Conservation (phyloP, 92 coral and sea anemone genomes). For the Heliopora coerulea region DNA sequence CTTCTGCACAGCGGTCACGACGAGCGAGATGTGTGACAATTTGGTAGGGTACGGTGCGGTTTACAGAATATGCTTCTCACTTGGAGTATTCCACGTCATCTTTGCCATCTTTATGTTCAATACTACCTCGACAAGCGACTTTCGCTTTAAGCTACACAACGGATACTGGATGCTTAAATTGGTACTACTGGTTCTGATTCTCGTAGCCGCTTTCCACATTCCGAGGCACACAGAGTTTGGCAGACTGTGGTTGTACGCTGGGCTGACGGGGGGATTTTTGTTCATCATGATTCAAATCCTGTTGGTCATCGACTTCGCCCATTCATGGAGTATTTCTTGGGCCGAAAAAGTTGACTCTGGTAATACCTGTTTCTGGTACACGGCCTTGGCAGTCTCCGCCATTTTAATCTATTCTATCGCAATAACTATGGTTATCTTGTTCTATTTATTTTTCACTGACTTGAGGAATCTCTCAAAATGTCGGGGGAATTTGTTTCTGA, state of each 20-base stretch:
- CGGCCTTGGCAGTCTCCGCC: slow-evolving; percentile 86
- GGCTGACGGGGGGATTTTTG: slow-evolving; percentile 88
- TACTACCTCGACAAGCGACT: slow-evolving; percentile 74
- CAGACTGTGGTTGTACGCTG: slow-evolving; percentile 90
- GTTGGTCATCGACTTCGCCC: slow-evolving; percentile 86
- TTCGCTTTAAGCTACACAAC: slow-evolving; percentile 86
- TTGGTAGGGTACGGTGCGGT: slow-evolving; percentile 95
- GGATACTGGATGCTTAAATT: slow-evolving; percentile 95
- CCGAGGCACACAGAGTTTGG: slow-evolving; percentile 66
- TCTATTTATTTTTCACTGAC: slow-evolving; percentile 80
- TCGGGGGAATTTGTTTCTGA: slow-evolving; percentile 87
- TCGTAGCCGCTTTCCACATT: slow-evolving; percentile 70
- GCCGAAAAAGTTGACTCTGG: slow-evolving; percentile 92
- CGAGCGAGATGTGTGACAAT: slow-evolving; percentile 74
- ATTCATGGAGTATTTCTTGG: slow-evolving; percentile 98
- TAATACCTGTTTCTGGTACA: slow-evolving; percentile 87
- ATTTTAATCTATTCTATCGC: slow-evolving; percentile 82
- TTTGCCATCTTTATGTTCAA: slow-evolving; percentile 70
- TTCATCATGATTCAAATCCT: slow-evolving; percentile 83
- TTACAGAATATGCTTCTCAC: slow-evolving; percentile 86
- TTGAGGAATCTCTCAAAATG: slow-evolving; percentile 78
- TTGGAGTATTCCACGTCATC: slow-evolving; percentile 61
- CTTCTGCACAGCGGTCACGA: slow-evolving; percentile 71
- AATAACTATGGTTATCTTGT: slow-evolving; percentile 77
- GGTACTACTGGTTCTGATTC: slow-evolving; percentile 60